Evolutionary conservation across 2,113 vertebrate genomes (phyloP).

Genomic region (Lophotis ruficrista): DNA sequence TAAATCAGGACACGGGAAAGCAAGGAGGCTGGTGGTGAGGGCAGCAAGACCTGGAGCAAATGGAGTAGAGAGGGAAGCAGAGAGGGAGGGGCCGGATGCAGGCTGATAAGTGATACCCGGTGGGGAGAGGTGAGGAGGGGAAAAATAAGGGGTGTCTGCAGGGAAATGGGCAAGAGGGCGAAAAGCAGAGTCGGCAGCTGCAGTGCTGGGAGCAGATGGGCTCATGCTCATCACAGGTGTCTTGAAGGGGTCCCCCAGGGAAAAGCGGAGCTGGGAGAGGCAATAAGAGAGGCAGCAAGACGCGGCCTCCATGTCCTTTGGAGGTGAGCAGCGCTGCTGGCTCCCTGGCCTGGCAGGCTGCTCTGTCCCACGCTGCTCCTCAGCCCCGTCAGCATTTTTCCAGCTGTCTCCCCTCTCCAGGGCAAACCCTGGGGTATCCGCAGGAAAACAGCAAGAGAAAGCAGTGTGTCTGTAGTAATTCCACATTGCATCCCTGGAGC

Average conservation of each 20-base stretch:
- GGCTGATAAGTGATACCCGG: background rate
- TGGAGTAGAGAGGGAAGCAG: background rate
- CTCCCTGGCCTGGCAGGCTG: background rate
- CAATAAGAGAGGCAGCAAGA: background rate
- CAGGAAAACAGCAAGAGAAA: background rate
- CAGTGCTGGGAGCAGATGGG: background rate
- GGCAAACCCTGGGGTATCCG: background rate
- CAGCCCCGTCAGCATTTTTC: background rate
- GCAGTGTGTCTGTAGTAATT: background rate
- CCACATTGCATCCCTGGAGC: background rate
- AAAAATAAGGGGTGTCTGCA: background rate
- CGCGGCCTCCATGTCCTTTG: fast-evolving
- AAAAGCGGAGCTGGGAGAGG: background rate
- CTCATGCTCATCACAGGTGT: background rate
- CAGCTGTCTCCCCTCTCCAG: background rate
- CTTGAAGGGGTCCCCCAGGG: background rate
- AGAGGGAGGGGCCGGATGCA: background rate
- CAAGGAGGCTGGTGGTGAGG: background rate
- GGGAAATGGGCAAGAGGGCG: background rate
- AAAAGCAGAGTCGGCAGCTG: background rate
- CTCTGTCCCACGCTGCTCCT: background rate
- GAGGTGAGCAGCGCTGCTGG: fast-evolving
- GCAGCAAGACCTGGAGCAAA: background rate
- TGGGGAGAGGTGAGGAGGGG: background rate
- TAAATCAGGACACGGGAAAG: background rate